Base-by-base conservation (phyloP, 1,140 invertebrate species). In the Drosophila tani region DNA sequence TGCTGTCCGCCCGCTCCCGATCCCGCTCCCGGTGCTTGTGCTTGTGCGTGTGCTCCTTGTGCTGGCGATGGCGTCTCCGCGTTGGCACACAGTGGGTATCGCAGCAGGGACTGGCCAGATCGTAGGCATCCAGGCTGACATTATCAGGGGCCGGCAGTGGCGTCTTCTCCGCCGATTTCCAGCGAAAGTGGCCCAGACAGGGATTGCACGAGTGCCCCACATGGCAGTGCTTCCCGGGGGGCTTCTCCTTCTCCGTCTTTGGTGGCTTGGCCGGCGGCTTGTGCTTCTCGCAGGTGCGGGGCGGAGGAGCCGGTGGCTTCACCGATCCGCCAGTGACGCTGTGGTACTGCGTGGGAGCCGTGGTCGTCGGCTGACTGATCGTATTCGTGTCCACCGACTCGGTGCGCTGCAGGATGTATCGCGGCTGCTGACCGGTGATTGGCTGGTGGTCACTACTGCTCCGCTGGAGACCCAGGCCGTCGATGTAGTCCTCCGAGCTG, bases 31-130 rank as follows among this genome's bases (percentile, higher is more conserved):
- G 82, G 56, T 92, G 90, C 47, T 93, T 91, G 62, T 95, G 93
- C 93, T 95, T 94, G 91, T 95, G 94, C 9, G 93, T 93, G 65
- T 94, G 94, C 75, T 95, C 94, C 86, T 95, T 95, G 76, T 95
- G 95, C 73, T 91, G 80, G 58, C 95, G 93, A 35, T 94, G 93
- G 43, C 96, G 94, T 38, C 96, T 94, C 66, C 95, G 92, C 47
- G 95, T 95, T 21, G 96, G 96, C 19, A 97, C 96, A 81, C 96
- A 97, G 75, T 97, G 96, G 0, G 96, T 96, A 91, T 97, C 96
- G 91, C 97, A 97, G 80, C 96, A 97, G 1, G 96, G 96, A 93
- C 96, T 97, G 2, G 96, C 96, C 15, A 97, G 91, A 83, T 97
- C 96, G 69, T 97, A 97, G 8, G 96, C 96, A 88, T 97, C 96